Percentiles rank a stretch among this genome's conserved stretches.
Evolutionary conservation across 1,140 invertebrate species (phyloP).

Genomic region (Ganaspis sp.): DNA sequence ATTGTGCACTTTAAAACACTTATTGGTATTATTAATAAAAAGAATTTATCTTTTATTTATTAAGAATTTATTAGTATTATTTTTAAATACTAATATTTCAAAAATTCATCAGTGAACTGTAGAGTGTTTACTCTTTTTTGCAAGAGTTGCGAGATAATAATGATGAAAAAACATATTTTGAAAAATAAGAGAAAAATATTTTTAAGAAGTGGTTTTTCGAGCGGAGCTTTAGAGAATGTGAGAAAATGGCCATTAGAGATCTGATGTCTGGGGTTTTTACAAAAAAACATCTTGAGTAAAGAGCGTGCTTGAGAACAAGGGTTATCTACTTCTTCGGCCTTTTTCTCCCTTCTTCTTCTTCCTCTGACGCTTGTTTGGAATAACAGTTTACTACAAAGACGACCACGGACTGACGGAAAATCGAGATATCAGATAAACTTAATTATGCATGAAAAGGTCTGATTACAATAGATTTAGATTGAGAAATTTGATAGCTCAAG

Average conservation of each 20-base stretch:
- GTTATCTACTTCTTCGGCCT: not conserved
- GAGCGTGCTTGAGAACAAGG: slow-evolving; percentile 9
- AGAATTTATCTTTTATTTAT: too few species aligned
- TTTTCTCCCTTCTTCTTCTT: not conserved
- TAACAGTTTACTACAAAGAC: not conserved
- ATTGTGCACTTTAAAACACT: too few species aligned
- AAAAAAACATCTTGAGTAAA: slow-evolving; percentile 25
- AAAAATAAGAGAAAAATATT: too few species aligned
- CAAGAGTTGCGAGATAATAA: too few species aligned
- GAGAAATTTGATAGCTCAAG: not conserved
- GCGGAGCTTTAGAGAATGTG: not conserved
- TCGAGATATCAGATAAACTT: not conserved
- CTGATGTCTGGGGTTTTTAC: not conserved
- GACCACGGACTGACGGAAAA: not conserved
- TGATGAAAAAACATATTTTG: too few species aligned
- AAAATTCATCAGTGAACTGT: too few species aligned
- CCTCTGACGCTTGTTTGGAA: not conserved
- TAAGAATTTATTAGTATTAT: too few species aligned
- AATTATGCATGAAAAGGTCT: slow-evolving; percentile 2
- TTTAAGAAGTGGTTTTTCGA: not conserved
- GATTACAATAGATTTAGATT: not conserved
- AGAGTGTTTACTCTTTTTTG: too few species aligned
- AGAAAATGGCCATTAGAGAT: not conserved
- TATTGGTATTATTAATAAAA: too few species aligned
- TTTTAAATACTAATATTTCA: too few species aligned